Percentiles rank a stretch among this genome's conserved stretches.
Evolutionary conservation across 2,888 invertebrate genomes (phyloP).

Genomic region (Ametastegia equiseti): DNA sequence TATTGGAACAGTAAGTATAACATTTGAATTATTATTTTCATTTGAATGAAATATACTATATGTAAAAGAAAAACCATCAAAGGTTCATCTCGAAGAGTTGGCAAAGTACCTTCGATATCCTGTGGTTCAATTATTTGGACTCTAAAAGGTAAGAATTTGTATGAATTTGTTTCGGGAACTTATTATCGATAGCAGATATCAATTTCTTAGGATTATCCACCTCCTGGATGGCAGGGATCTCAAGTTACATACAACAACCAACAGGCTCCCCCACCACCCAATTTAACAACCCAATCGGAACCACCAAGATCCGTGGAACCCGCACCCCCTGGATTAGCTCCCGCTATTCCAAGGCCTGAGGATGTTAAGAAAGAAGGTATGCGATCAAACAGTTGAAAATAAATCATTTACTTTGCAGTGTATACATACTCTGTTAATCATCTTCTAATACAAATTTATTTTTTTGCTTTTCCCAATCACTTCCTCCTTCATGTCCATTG

Average conservation of each 20-base stretch:
- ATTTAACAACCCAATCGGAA: constrained; percentile 64
- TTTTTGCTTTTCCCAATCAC: constrained; percentile 23
- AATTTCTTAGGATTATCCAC: constrained; percentile 72
- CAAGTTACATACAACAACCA: constrained; percentile 72
- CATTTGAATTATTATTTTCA: constrained; percentile 63
- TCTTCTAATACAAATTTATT: constrained; percentile 35
- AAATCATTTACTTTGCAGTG: constrained; percentile 16
- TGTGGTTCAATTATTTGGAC: constrained; percentile 63
- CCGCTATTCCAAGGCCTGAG: constrained; percentile 68
- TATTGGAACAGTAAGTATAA: constrained; percentile 61
- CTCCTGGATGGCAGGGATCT: constrained; percentile 71
- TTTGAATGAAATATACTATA: constrained; percentile 58
- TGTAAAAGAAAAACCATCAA: constrained; percentile 61
- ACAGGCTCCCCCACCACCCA: constrained; percentile 67
- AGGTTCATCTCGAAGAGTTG: constrained; percentile 62
- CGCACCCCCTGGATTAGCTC: constrained; percentile 59
- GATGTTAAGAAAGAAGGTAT: constrained; percentile 75
- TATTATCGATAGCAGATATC: constrained; percentile 55
- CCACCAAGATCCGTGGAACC: constrained; percentile 65
- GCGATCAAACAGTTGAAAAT: constrained; percentile 39
- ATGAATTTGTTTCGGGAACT: constrained; percentile 53
- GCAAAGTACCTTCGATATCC: constrained; percentile 65
- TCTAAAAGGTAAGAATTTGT: constrained; percentile 67
- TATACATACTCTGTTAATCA: too few relatives aligned
- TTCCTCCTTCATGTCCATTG: neutral